Conservation (phyloP, 2,113 vertebrate species). For the Gavialis gangeticus region DNA sequence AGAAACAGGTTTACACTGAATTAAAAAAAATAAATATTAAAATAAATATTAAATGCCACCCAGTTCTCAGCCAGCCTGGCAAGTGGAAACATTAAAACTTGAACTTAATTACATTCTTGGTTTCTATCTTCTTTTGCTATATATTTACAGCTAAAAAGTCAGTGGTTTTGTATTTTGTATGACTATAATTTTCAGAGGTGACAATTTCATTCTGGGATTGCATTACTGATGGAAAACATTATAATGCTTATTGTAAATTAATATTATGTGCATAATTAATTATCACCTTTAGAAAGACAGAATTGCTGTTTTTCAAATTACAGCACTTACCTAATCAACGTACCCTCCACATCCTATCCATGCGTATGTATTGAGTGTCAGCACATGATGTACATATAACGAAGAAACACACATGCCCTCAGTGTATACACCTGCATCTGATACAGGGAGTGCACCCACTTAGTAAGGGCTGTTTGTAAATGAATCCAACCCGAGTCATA, state of each 20-base stretch:
- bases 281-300: neutral
- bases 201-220: neutral
- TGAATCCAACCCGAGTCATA: neutral
- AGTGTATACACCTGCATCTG: neutral
- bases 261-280: neutral
- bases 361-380: neutral
- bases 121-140: neutral
- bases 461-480: too few species aligned
- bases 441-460: too few species aligned
- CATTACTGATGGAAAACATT: neutral
- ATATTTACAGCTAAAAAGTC: neutral
- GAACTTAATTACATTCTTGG: neutral
- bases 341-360: neutral
- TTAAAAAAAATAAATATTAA: neutral
- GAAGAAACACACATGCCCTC: neutral
- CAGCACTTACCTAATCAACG: neutral
- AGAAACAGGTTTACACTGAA: neutral
- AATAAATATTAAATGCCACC: neutral
- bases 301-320: neutral
- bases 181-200: neutral
- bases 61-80: neutral
- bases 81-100: neutral
- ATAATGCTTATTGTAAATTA: neutral
- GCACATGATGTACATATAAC: neutral
- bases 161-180: neutral